Percentiles rank a stretch among this genome's conserved stretches.
Conservation (phyloP, 2,113 vertebrate species). For the Coryphaenoides rupestris region DNA sequence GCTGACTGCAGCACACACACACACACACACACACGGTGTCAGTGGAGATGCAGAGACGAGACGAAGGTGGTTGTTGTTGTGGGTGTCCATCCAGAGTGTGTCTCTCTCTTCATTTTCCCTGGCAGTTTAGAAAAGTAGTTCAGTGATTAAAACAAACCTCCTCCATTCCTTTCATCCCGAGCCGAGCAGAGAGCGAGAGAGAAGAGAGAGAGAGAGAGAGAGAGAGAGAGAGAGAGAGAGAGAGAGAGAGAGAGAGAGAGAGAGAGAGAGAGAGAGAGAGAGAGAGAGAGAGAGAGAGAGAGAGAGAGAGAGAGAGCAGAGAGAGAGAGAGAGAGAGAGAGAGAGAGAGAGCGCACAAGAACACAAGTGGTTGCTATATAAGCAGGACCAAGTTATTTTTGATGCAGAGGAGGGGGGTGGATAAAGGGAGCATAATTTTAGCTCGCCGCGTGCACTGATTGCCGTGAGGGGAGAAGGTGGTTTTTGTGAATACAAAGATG, state of each 20-base stretch:
- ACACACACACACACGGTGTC: too few species aligned
- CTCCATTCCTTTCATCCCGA: slow-evolving; percentile 21
- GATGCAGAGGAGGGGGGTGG: slow-evolving; percentile 44
- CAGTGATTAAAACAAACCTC: slow-evolving; percentile 66
- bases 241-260: too few species aligned
- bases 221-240: slow-evolving; percentile 40
- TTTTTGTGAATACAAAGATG: slow-evolving; percentile 33
- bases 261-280: slow-evolving; percentile 34
- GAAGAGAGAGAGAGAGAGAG: slow-evolving; percentile 39
- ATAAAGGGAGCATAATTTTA: slow-evolving; percentile 42
- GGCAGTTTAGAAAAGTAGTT: slow-evolving; percentile 56
- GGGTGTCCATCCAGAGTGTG: slow-evolving; percentile 49
- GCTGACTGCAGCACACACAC: too few species aligned
- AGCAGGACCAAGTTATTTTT: slow-evolving; percentile 39
- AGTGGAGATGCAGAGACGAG: too few species aligned
- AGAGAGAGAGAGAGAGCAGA: slow-evolving; percentile 34
- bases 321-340: slow-evolving; percentile 47
- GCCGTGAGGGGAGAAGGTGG: slow-evolving; percentile 37
- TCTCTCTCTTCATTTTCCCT: slow-evolving; percentile 40
- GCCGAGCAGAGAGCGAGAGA: slow-evolving; percentile 42
- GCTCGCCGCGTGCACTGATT: slow-evolving; percentile 23
- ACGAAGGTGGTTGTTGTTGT: slow-evolving; percentile 12
- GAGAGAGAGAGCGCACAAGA: slow-evolving; percentile 58
- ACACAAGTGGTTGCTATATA: too few species aligned
- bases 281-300: slow-evolving; percentile 44